phyloP scores from a whole-genome alignment of 2,797 vertebrate genomes.

The Catamblyrhynchus diadema region DNA sequence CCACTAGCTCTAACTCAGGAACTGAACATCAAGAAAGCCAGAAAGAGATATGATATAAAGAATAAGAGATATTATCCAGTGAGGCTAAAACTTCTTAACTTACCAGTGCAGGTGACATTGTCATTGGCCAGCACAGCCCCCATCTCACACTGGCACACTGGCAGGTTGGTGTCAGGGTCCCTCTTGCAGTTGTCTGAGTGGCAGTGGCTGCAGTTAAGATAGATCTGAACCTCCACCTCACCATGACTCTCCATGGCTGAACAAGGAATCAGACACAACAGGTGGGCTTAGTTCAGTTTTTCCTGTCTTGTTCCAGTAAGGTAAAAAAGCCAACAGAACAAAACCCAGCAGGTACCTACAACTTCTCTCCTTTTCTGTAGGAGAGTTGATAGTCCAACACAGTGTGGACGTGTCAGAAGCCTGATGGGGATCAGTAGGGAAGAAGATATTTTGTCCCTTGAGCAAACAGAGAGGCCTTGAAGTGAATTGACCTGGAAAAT shows the following conservation, averaged over 20 bases:
- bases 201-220: constrained; percentile 90
- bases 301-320: background rate
- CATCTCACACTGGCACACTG: constrained; percentile 84
- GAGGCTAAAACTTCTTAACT: background rate
- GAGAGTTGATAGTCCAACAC: background rate
- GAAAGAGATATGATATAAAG: background rate
- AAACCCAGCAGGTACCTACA: background rate
- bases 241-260: constrained; percentile 88
- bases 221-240: constrained; percentile 87
- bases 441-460: background rate
- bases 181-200: constrained; percentile 85
- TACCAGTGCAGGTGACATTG: constrained; percentile 84
- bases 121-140: constrained; percentile 82
- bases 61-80: background rate
- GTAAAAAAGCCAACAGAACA: background rate
- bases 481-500: background rate
- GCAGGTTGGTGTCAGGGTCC: constrained; percentile 75
- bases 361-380: background rate
- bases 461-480: background rate
- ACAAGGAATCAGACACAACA: constrained; percentile 28
- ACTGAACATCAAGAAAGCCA: background rate
- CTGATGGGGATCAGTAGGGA: background rate
- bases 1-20: background rate
- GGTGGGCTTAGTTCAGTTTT: background rate
- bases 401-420: background rate